Evolutionary conservation across 2,888 invertebrate species (phyloP).

Genomic region (Polietes domitor): DNA sequence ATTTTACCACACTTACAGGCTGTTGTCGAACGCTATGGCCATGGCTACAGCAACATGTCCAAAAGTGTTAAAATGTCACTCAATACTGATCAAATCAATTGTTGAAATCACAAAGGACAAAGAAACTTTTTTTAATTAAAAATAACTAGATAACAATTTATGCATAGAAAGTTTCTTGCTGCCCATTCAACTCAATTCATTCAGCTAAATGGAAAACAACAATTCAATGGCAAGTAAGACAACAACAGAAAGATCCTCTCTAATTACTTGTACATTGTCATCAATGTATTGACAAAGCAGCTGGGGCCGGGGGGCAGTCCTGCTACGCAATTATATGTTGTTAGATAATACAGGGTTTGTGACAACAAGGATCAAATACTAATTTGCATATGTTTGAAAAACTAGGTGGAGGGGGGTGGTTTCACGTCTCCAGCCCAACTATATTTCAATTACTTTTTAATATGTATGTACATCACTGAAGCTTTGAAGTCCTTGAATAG

Average conservation of each 20-base stretch:
- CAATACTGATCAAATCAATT: conserved; percentile 68
- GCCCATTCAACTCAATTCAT: not conserved
- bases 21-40: not conserved
- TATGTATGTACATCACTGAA: too few relatives aligned
- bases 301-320: too few relatives aligned
- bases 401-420: too few relatives aligned
- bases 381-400: too few relatives aligned
- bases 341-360: too few relatives aligned
- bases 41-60: conserved; percentile 43
- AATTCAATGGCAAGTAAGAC: not conserved
- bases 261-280: too few relatives aligned
- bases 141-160: conserved; percentile 63
- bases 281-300: too few relatives aligned
- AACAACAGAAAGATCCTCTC: conserved; percentile 23
- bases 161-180: conserved; percentile 32
- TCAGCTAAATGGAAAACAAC: not conserved
- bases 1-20: not conserved
- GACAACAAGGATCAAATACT: too few relatives aligned
- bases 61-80: conserved; percentile 69
- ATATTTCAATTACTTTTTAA: too few relatives aligned
- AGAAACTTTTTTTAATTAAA: conserved; percentile 70
- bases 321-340: too few relatives aligned
- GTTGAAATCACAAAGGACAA: conserved; percentile 65
- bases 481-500: too few relatives aligned
- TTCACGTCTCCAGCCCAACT: too few relatives aligned